Percentiles rank a stretch among this genome's conserved stretches.
These are phyloP conservation scores for Drosophila paranaensis DNA, from an alignment of 2,888 invertebrate genomes.

Conservation along the genomic window DNA sequence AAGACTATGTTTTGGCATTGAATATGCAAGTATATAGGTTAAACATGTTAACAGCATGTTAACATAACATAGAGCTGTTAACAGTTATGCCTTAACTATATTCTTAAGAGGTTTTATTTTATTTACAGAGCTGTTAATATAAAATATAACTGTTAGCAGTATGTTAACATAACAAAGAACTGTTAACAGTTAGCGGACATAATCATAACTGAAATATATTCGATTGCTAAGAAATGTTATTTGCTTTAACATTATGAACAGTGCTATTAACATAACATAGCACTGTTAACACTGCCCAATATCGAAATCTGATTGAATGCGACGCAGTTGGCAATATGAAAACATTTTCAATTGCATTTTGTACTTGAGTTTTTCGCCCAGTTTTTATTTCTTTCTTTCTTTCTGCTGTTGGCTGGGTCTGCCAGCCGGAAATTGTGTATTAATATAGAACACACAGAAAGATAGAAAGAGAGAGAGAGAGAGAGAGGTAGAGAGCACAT, in stretches of 20 bases:
- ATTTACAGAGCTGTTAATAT: no score
- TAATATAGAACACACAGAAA: slow-evolving; percentile 58
- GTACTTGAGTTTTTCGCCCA: slow-evolving; percentile 47
- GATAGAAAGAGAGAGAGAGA: slow-evolving; percentile 6
- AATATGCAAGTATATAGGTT: neutral
- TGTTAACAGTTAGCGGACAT: neutral
- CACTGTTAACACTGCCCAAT: neutral
- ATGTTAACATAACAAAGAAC: neutral
- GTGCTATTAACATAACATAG: neutral
- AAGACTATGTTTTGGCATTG: no score
- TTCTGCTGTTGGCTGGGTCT: slow-evolving; percentile 18
- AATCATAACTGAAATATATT: no score
- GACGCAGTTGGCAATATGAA: slow-evolving; percentile 4
- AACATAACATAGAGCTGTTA: neutral
- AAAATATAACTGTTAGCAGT: no score
- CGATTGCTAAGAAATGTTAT: no score
- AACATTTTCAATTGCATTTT: slow-evolving; percentile 33
- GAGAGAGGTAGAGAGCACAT: slow-evolving; percentile 10
- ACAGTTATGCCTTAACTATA: neutral
- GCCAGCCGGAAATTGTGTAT: slow-evolving; percentile 70
- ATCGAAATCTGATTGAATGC: neutral
- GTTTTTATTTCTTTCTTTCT: slow-evolving; percentile 15
- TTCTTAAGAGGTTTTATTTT: no score
- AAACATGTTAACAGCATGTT: neutral
- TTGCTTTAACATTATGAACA: neutral